A percentile compares a stretch with the other conserved stretches of the same genome.
Conservation (phyloP, 2,113 vertebrate genomes). For the Labeo rohita region DNA sequence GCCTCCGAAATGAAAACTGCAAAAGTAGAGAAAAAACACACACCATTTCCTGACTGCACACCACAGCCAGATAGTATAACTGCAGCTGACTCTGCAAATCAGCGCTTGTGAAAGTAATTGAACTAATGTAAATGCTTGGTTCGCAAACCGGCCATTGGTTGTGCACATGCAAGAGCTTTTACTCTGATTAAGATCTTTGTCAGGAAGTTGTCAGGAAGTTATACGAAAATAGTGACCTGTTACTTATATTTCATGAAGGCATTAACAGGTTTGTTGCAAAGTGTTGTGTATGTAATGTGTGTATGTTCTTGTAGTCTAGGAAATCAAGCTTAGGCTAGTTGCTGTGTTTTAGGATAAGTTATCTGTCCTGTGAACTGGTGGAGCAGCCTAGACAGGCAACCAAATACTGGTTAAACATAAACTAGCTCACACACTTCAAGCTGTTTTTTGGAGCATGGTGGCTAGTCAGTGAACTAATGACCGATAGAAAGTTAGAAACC, state of each 20-base stretch:
- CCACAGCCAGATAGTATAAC: slow-evolving; percentile 58
- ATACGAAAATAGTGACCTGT: not conserved
- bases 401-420: too few species aligned
- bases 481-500: too few species aligned
- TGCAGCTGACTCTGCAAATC: slow-evolving; percentile 50
- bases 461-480: too few species aligned
- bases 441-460: too few species aligned
- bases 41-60: slow-evolving; percentile 61
- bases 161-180: slow-evolving; percentile 49
- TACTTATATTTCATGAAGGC: not conserved
- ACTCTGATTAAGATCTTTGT: slow-evolving; percentile 48
- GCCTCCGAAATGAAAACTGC: not conserved
- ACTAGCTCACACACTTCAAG: too few species aligned
- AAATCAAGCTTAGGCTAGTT: not conserved
- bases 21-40: slow-evolving; percentile 20
- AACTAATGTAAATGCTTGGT: slow-evolving; percentile 48
- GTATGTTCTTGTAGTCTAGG: not conserved
- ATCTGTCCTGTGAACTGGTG: not conserved
- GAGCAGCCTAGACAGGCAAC: not conserved
- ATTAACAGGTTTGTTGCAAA: not conserved
- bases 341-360: not conserved
- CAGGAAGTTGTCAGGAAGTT: slow-evolving; percentile 6
- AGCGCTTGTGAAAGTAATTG: slow-evolving; percentile 28
- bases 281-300: too few species aligned
- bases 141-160: slow-evolving; percentile 44